phyloP scores from a whole-genome alignment of 2,113 vertebrate genomes.

The Pseudorectes ferrugineus region DNA sequence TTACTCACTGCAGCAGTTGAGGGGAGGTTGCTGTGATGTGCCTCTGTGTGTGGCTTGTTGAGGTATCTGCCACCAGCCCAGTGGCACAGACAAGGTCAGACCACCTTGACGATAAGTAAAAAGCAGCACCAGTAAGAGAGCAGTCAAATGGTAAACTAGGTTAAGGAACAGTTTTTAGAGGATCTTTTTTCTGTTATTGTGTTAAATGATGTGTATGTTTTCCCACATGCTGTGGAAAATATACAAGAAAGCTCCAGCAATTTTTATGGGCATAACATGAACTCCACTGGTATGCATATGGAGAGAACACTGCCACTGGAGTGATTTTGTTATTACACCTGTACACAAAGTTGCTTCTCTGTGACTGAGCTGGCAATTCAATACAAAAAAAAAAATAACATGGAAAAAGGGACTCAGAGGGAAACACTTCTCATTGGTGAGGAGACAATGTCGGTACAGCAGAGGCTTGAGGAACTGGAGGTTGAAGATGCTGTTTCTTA shows the following conservation, averaged over 20 bases:
- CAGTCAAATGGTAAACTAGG: neutral
- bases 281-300: neutral
- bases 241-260: neutral
- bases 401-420: neutral
- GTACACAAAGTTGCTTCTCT: neutral
- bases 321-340: neutral
- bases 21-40: neutral
- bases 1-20: neutral
- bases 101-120: neutral
- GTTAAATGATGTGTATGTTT: neutral
- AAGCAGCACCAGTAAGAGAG: neutral
- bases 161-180: neutral
- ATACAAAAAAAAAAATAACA: neutral
- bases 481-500: neutral
- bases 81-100: neutral
- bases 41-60: neutral
- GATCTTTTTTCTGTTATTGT: neutral
- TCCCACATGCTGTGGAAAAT: neutral
- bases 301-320: neutral
- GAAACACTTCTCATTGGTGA: neutral
- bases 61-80: neutral
- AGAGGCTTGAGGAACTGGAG: neutral
- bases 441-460: neutral
- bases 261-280: neutral
- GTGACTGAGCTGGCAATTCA: neutral